Evolutionary conservation across 2,888 invertebrate species (phyloP).

Genomic region (Drosophila nigritarsus): DNA sequence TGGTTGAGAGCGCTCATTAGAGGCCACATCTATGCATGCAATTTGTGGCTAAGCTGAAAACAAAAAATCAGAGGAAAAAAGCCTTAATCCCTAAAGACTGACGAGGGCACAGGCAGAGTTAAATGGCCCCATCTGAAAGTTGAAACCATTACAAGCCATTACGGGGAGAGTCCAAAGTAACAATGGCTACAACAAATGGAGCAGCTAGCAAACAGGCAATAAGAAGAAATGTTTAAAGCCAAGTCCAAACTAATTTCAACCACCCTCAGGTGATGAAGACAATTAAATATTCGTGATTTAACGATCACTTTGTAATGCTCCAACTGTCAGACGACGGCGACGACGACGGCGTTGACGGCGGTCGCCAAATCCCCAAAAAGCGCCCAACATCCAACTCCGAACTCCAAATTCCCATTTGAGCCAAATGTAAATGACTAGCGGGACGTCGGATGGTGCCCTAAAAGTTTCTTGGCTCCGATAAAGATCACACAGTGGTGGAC

Average conservation of each 20-base stretch:
- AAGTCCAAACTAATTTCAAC: slow-evolving; percentile 81
- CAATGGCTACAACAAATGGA: slow-evolving; percentile 37
- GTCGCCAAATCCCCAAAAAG: slow-evolving; percentile 31
- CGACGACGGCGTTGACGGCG: slow-evolving; percentile 23
- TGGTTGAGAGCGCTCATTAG: slow-evolving; percentile 59
- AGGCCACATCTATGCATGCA: slow-evolving; percentile 71
- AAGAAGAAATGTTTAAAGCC: slow-evolving; percentile 66
- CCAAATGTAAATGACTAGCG: slow-evolving; percentile 76
- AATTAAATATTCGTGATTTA: slow-evolving; percentile 86
- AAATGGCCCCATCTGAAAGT: slow-evolving; percentile 67
- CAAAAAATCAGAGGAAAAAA: slow-evolving; percentile 12
- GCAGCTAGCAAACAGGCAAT: slow-evolving; percentile 25
- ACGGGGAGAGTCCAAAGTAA: slow-evolving; percentile 38
- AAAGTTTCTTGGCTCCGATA: slow-evolving; percentile 68
- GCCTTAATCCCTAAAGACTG: slow-evolving; percentile 32
- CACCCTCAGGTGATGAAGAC: slow-evolving; percentile 85
- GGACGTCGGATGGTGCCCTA: slow-evolving; percentile 67
- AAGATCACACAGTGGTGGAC: slow-evolving; percentile 72
- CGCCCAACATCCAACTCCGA: slow-evolving; percentile 28
- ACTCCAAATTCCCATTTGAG: slow-evolving; percentile 62
- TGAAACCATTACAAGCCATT: slow-evolving; percentile 67
- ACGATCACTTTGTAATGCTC: slow-evolving; percentile 84
- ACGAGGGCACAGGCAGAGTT: slow-evolving; percentile 36
- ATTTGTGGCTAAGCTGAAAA: slow-evolving; percentile 43
- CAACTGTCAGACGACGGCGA: slow-evolving; percentile 64